A percentile compares a stretch with the other conserved stretches of the same genome.
Conservation (phyloP, 2,888 invertebrate species). For the Gari tellinella region DNA sequence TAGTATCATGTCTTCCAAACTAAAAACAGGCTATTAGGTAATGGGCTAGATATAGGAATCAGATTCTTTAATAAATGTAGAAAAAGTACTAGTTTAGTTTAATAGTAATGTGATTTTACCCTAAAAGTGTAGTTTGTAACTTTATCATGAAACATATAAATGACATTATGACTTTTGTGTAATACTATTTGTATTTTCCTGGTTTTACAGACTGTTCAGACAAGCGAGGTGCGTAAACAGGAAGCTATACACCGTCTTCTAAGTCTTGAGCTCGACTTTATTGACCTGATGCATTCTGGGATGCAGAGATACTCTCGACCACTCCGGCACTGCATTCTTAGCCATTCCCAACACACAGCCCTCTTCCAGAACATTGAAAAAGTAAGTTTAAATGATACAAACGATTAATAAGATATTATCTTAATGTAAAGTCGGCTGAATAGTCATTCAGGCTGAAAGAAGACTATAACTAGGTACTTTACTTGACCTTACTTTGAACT, state of each 20-base stretch:
- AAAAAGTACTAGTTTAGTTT: no score
- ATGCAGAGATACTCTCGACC: slow-evolving; percentile 81
- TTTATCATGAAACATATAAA: no score
- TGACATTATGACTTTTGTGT: background rate
- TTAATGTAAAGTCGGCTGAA: no score
- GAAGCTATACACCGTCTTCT: slow-evolving; percentile 77
- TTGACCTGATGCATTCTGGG: slow-evolving; percentile 81
- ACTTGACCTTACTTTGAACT: no score
- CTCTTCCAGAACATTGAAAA: slow-evolving; percentile 83
- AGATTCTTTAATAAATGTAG: no score
- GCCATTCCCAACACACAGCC: slow-evolving; percentile 75
- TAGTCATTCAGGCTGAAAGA: no score
- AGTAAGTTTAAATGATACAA: slow-evolving; percentile 49
- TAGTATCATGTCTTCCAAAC: no score
- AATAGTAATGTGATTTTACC: no score
- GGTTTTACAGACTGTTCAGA: slow-evolving; percentile 65
- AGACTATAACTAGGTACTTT: no score
- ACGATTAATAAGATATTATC: background rate
- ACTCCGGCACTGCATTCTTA: slow-evolving; percentile 79
- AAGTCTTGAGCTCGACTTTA: slow-evolving; percentile 79
- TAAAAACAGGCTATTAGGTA: no score
- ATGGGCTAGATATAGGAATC: no score
- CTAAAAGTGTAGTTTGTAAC: no score
- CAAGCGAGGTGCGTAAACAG: slow-evolving; percentile 67
- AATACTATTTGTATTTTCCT: background rate